Percentiles rank a stretch among this genome's conserved stretches.
These are phyloP conservation scores for Meiosimyza platycephala DNA, from an alignment of 2,888 invertebrate species.

Conservation along the genomic window DNA sequence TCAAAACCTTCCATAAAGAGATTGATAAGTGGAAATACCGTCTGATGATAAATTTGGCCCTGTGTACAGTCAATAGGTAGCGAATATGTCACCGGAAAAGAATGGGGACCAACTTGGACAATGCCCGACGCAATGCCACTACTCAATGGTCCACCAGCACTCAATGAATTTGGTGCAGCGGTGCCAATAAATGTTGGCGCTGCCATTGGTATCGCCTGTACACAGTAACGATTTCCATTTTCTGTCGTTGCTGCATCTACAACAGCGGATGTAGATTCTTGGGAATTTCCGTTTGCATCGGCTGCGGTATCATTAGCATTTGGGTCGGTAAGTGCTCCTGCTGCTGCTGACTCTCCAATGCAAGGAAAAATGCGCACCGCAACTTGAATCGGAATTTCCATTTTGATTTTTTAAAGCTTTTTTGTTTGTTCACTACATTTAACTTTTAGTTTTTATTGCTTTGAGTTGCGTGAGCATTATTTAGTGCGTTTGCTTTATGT, in stretches of 20 bases:
- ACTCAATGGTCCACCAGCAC: conserved; percentile 49
- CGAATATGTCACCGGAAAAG: conserved; percentile 70
- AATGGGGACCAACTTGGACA: conserved; percentile 63
- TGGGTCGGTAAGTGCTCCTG: conserved; percentile 16
- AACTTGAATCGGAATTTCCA: conserved; percentile 81
- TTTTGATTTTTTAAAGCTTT: conserved; percentile 52
- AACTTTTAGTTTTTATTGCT: neutral
- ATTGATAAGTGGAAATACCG: conserved; percentile 75
- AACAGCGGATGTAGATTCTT: neutral
- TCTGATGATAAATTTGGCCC: conserved; percentile 73
- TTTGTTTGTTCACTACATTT: neutral
- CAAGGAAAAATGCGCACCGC: conserved; percentile 76
- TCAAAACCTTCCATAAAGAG: conserved; percentile 80
- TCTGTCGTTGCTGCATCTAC: conserved; percentile 23
- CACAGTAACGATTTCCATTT: conserved; percentile 49
- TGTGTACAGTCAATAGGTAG: conserved; percentile 74
- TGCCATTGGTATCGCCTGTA: conserved; percentile 60
- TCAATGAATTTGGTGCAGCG: conserved; percentile 48
- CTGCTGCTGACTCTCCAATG: conserved; percentile 68
- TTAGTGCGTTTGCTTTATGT: too few relatives aligned
- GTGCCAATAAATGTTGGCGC: conserved; percentile 68
- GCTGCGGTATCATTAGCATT: neutral
- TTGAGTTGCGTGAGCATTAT: neutral
- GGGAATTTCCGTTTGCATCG: conserved; percentile 46
- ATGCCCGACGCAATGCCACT: conserved; percentile 61